Conservation (phyloP, 2,888 invertebrate genomes). For the Zeuzera pyrina region DNA sequence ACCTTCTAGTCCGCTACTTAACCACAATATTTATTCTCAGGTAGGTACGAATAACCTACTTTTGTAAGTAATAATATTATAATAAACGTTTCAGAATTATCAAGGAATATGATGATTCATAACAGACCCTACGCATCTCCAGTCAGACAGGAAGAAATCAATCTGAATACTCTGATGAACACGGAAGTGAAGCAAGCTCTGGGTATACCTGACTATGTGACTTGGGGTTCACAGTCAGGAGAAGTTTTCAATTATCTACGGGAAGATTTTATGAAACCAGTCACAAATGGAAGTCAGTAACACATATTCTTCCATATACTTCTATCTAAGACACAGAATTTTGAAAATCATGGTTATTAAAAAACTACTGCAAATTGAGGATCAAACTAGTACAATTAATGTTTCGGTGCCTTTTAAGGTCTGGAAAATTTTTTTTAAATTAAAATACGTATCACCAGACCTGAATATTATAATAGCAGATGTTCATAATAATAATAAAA, state of each 20-base stretch:
- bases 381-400: too few relatives aligned
- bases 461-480: too few relatives aligned
- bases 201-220: slow-evolving; percentile 74
- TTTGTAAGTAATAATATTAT: too few relatives aligned
- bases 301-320: neutral
- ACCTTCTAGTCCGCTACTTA: too few relatives aligned
- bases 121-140: slow-evolving; percentile 28
- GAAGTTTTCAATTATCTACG: slow-evolving; percentile 73
- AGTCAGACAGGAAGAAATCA: slow-evolving; percentile 24
- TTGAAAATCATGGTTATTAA: too few relatives aligned
- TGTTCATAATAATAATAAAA: too few relatives aligned
- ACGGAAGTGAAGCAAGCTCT: slow-evolving; percentile 78
- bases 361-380: too few relatives aligned
- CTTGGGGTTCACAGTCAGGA: slow-evolving; percentile 76
- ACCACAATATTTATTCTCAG: too few relatives aligned
- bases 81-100: slow-evolving; percentile 38
- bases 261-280: slow-evolving; percentile 88
- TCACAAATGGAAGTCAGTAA: slow-evolving; percentile 65
- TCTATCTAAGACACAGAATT: slow-evolving; percentile 1
- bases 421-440: too few relatives aligned
- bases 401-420: too few relatives aligned
- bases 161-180: slow-evolving; percentile 78
- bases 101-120: slow-evolving; percentile 42
- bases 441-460: too few relatives aligned
- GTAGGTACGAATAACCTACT: too few relatives aligned